Conservation (phyloP, 2,797 vertebrate genomes). For the Pantherophis alleghaniensis region DNA sequence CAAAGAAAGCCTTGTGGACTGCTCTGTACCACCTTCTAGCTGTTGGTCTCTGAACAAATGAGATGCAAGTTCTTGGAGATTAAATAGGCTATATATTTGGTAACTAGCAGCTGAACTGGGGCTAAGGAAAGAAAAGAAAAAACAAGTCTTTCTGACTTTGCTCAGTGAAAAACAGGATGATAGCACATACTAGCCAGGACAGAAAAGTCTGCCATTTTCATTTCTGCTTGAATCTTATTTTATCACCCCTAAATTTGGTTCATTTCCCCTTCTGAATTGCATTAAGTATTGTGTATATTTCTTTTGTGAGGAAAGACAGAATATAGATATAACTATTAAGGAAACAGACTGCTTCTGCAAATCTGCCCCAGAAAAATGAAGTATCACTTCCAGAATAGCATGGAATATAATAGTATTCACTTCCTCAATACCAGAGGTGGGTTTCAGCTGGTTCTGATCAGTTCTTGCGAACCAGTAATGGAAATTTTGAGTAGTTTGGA, state of each 20-base stretch:
- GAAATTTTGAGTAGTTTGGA: no score
- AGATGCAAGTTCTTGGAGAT: constrained; percentile 23
- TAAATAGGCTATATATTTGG: constrained; percentile 36
- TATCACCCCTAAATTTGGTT: background rate
- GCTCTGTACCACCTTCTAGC: constrained; percentile 54
- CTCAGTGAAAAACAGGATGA: background rate
- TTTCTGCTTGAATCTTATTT: background rate
- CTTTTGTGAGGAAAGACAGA: background rate
- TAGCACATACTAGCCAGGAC: background rate
- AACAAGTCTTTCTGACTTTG: background rate
- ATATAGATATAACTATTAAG: background rate
- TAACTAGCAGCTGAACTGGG: background rate
- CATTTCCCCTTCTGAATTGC: background rate
- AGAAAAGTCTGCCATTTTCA: background rate
- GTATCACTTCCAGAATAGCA: background rate
- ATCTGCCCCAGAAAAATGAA: background rate
- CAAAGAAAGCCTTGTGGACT: constrained; percentile 33
- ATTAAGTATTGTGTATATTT: background rate
- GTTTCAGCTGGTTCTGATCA: no score
- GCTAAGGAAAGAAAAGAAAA: background rate
- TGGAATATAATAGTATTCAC: background rate
- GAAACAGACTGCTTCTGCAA: background rate
- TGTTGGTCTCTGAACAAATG: constrained; percentile 57
- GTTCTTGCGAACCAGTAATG: no score
- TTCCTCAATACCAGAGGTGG: no score